phyloP scores from a whole-genome alignment of 1,140 invertebrate genomes.

The Sarcophaga peregrina region DNA sequence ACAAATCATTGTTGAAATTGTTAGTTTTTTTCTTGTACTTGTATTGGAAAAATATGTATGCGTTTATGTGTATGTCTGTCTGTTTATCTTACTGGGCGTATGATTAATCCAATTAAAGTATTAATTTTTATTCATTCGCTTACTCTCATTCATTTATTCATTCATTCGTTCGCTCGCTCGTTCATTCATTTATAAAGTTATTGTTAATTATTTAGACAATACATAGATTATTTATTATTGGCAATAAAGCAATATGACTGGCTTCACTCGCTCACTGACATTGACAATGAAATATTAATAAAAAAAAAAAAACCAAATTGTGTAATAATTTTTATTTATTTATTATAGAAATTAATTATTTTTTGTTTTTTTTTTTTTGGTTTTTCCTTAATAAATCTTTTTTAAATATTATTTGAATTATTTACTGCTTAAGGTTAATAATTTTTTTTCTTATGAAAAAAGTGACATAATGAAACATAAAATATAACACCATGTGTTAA shows the following conservation, averaged over 20 bases:
- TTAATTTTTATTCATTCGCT: constrained; percentile 17
- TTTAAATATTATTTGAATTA: background rate
- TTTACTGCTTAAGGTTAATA: too few species aligned
- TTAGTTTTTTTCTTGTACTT: background rate
- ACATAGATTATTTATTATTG: background rate
- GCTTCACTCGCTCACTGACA: background rate
- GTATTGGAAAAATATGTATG: background rate
- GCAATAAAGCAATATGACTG: background rate
- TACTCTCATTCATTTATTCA: background rate
- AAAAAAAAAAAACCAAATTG: too few species aligned
- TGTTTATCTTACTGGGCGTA: constrained; percentile 18
- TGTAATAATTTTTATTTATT: background rate
- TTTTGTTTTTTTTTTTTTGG: background rate
- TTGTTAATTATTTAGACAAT: background rate
- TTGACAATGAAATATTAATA: constrained; percentile 18
- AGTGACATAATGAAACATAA: too few species aligned
- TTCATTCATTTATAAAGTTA: background rate
- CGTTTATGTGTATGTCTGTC: background rate
- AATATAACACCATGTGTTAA: too few species aligned
- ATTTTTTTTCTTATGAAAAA: too few species aligned
- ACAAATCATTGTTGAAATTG: background rate
- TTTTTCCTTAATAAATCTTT: background rate
- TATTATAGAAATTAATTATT: background rate
- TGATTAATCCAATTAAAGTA: constrained; percentile 29
- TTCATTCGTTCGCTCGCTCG: background rate